phyloP scores from a whole-genome alignment of 1,140 invertebrate species.

The Lepidurus apus region DNA sequence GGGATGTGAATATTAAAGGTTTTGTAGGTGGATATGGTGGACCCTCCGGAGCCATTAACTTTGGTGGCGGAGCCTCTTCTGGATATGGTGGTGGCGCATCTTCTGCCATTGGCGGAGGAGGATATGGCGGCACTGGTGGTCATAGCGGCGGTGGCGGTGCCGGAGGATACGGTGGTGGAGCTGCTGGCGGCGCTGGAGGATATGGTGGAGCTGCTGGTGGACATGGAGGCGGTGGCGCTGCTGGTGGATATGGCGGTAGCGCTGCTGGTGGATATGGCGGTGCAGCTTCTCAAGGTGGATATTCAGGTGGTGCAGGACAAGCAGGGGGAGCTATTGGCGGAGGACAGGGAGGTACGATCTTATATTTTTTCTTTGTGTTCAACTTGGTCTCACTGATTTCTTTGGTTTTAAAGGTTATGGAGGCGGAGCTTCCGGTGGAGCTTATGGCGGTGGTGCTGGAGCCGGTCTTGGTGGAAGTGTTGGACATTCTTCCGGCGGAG shows the following conservation, averaged over 20 bases:
- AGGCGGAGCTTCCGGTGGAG: not conserved
- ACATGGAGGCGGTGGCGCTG: conserved; percentile 29
- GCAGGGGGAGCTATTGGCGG: not conserved
- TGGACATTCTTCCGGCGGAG: not conserved
- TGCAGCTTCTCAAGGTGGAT: conserved; percentile 23
- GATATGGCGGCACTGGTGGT: conserved; percentile 36
- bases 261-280: not conserved
- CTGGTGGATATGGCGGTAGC: conserved; percentile 1
- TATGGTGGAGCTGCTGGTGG: conserved; percentile 31
- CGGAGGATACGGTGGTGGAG: conserved; percentile 32
- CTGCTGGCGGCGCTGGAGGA: conserved; percentile 38
- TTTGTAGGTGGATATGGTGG: conserved; percentile 35
- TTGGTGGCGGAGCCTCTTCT: not conserved
- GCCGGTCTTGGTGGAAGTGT: not conserved
- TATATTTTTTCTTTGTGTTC: not conserved
- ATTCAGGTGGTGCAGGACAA: conserved; percentile 25
- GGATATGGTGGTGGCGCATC: conserved; percentile 40
- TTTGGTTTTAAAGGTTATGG: not conserved
- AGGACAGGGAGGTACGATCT: conserved; percentile 14
- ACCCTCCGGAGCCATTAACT: conserved; percentile 33
- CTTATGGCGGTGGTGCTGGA: not conserved
- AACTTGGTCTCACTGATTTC: not conserved
- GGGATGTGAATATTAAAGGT: not conserved
- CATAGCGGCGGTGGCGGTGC: conserved; percentile 36
- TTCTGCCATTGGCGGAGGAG: conserved; percentile 31